These are phyloP conservation scores for Strix aluco DNA, from an alignment of 2,113 vertebrate genomes.

Conservation along the genomic window DNA sequence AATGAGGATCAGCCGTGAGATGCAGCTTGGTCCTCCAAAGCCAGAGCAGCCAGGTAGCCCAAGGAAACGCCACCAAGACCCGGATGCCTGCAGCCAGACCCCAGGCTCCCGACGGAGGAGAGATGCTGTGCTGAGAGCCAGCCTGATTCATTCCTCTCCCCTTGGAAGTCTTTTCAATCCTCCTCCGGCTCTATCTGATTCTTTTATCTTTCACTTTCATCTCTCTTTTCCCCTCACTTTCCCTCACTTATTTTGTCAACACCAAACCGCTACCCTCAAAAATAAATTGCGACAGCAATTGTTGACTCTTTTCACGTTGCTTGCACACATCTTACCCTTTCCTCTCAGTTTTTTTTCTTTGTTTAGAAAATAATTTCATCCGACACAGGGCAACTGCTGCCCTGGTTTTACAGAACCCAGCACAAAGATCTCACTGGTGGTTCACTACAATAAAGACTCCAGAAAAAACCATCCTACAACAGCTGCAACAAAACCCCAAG, in stretches of 20 bases:
- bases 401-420: neutral
- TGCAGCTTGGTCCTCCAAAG: neutral
- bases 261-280: neutral
- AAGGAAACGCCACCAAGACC: too few relatives aligned
- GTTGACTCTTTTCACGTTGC: neutral
- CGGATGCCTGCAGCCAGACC: fast-evolving
- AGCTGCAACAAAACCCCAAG: neutral
- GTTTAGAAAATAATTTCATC: neutral
- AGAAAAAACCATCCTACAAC: neutral
- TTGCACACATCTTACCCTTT: neutral
- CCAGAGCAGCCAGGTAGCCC: too few relatives aligned
- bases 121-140: neutral
- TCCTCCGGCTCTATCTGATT: neutral
- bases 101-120: neutral
- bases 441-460: neutral
- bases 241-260: neutral
- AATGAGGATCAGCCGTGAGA: neutral
- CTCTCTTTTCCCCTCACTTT: neutral
- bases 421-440: neutral
- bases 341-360: neutral
- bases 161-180: neutral
- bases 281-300: neutral
- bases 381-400: neutral
- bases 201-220: neutral
- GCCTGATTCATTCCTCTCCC: neutral